Percentiles rank a stretch among this genome's conserved stretches.
Conservation (phyloP, 2,797 vertebrate genomes). For the Labeo calbasu region DNA sequence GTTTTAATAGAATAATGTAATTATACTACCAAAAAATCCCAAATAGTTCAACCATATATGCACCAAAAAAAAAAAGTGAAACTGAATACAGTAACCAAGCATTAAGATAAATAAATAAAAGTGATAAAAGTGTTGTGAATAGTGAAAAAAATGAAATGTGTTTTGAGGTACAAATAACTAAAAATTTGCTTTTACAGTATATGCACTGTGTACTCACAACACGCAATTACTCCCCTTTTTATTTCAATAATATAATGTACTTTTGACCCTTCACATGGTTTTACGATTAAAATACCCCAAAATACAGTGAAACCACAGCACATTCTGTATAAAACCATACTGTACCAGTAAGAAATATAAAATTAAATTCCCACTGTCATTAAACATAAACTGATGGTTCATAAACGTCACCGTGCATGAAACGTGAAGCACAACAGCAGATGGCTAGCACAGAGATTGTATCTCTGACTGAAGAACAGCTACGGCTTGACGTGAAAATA, state of each 20-base stretch:
- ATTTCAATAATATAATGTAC: neutral
- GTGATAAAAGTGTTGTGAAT: too few species aligned
- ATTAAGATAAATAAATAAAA: too few species aligned
- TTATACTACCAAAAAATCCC: too few species aligned
- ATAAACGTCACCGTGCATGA: neutral
- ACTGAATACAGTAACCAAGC: too few species aligned
- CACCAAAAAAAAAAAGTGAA: too few species aligned
- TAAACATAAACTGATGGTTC: neutral
- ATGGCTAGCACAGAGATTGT: slow-evolving; percentile 14
- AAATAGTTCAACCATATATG: too few species aligned
- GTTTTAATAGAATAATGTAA: too few species aligned
- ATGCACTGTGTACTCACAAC: neutral
- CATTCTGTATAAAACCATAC: neutral
- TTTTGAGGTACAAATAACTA: neutral
- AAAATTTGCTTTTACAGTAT: neutral
- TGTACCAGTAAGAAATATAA: neutral
- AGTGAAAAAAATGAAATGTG: neutral
- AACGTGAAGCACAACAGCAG: neutral
- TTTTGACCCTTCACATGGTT: neutral
- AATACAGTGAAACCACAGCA: neutral
- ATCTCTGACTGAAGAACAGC: slow-evolving; percentile 23
- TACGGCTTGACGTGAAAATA: slow-evolving; percentile 19
- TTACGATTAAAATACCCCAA: neutral
- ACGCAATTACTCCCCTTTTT: neutral
- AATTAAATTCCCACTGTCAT: neutral